Base-by-base conservation (phyloP, 2,888 invertebrate species). In the Eulithis prunata region DNA sequence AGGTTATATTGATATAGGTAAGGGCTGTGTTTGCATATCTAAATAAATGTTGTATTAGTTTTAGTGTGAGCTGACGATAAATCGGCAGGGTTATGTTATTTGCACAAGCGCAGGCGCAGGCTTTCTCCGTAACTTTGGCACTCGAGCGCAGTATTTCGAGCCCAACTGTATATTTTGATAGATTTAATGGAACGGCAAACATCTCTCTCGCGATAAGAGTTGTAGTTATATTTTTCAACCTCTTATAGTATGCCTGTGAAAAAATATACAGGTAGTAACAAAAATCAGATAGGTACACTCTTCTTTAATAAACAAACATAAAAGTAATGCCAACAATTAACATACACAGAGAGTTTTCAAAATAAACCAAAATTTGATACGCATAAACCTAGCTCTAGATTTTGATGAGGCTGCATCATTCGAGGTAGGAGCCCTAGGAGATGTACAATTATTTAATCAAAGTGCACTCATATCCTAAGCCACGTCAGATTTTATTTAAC, bases 1-100 rank as follows among this genome's bases (percentile, higher is more conserved):
- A 70, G 64, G 66, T 60, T 66, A 38, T 87, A 74, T 67, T 89
- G 82, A 83, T 80, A 21, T 21, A 21, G 21, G 21, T 80, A 79
- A 87, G 89, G 89, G 82, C 79, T 73, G 75, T 73, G 71, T 78
- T 69, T 72, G 72, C 84, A 43, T 81, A 72, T 74, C 74, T 76
- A 76, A 78, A 73, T 75, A 83, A 86, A 89, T 78, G 84, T 81
- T 75, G 74, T 73, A 68, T 78, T 74, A 75, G 80, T 75, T 76
- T 75, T 78, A 78, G 82, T 83, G 81, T 78, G 71, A 74, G 90
- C 92, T 92, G 91, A 83, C 91, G 91, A 87, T 88, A 85, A 81
- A 83, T 85, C 91, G 87, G 89, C 79, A 93, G 89, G 86, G 85
- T 80, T 78, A 76, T 70, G 65, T 75, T 89, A 82, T 89, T 89